Base-by-base conservation (phyloP, 1,140 invertebrate genomes). In the Diplogasteroides magnus region DNA sequence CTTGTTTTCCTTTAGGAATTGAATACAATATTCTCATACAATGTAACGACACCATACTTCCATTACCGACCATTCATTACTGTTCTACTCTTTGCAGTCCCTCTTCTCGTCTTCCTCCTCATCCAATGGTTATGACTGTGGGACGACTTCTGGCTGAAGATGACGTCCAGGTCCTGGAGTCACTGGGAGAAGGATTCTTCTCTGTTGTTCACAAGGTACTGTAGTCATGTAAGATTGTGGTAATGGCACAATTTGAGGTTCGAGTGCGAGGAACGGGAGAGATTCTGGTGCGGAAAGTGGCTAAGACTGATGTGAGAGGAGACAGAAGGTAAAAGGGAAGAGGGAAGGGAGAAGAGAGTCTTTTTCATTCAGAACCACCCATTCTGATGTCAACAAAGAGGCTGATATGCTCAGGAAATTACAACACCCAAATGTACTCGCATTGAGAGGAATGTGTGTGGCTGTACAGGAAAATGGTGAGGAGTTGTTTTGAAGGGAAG, bases 401-500 rank as follows among this genome's bases (percentile, higher is more conserved):
- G 72, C 63, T 11, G 55, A 64, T 13, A 78, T 78, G 70, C 66
- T 78, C 6, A 32, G 68, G 58, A 72, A 48, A 25, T 64, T 78
- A 14, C 26, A 61, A 28, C 77, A 78, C 62, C 64, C 71, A 25
- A 78, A 78, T 59, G 79, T 78, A 48, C 57, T 78, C 14, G 59
- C 32, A 26, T 64, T 66, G 15, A 63, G 72, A 78, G 80, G 61
- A 66, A 59, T 78, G 14, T 76, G 57, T 23, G 28, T 61, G 19
- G 56, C 27, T 69, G n/a, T 29, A 74, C n/a, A 14, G 23, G 48
- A 66, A n/a, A 61, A 2, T 58, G 31, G 78, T 68, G 31, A 81
- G 77, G 32, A 73, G 75, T 28, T 64, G 76, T 27, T 81, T 80
- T 48, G 68, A n/a, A n/a, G n/a, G n/a, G n/a, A n/a, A 78, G 1